Conservation (phyloP, 2,888 invertebrate species). For the Nesidiocoris tenuis region DNA sequence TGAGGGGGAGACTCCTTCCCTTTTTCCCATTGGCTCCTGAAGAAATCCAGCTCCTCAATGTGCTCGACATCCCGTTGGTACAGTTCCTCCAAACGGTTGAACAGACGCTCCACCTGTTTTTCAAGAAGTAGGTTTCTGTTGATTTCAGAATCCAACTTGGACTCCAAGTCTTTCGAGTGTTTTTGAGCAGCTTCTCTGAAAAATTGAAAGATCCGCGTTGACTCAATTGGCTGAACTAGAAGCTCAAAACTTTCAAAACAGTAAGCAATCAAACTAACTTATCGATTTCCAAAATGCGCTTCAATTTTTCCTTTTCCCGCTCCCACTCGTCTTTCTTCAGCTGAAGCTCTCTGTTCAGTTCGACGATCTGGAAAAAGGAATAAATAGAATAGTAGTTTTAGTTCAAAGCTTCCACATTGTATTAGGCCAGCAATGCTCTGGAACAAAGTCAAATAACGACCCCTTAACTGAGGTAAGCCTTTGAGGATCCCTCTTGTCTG, state of each 20-base stretch:
- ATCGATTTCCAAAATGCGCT: not conserved
- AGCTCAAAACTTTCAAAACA: no score
- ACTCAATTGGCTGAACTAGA: no score
- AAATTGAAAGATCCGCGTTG: slow-evolving; percentile 5
- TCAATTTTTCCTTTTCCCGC: not conserved
- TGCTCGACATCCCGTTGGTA: slow-evolving; percentile 26
- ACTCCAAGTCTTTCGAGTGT: slow-evolving; percentile 4
- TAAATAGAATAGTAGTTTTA: no score
- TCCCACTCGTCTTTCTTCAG: not conserved
- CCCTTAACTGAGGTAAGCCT: no score
- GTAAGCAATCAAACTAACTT: not conserved
- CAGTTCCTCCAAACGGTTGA: slow-evolving; percentile 32
- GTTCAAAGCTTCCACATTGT: no score
- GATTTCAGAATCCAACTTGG: not conserved
- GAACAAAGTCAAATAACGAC: no score
- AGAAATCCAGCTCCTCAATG: slow-evolving; percentile 32
- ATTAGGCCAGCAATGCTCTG: no score
- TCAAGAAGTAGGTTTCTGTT: slow-evolving; percentile 31
- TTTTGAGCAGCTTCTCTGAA: slow-evolving; percentile 24
- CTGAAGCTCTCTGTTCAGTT: slow-evolving; percentile 20
- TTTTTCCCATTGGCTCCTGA: slow-evolving; percentile 11
- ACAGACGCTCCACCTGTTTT: slow-evolving; percentile 41
- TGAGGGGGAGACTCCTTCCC: not conserved
- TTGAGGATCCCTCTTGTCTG: no score
- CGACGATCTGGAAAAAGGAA: slow-evolving; percentile 4